Percentiles rank a stretch among this genome's conserved stretches.
phyloP scores from a whole-genome alignment of 2,888 invertebrate genomes.

The Amphiduros pacificus region DNA sequence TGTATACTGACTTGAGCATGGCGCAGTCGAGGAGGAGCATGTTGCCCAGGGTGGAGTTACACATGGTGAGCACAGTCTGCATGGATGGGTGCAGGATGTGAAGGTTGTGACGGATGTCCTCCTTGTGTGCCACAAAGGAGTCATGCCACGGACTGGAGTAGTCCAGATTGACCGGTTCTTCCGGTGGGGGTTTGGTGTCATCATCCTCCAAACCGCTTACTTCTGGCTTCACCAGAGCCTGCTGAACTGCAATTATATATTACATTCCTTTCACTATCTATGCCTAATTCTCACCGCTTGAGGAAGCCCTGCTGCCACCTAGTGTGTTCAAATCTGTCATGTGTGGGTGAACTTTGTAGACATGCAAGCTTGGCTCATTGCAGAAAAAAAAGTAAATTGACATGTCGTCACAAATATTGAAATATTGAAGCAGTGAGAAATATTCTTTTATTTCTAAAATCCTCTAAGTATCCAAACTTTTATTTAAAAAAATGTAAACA shows the following conservation, averaged over 20 bases:
- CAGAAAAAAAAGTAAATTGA: no score
- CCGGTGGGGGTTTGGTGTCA: constrained; percentile 49
- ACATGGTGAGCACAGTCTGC: constrained; percentile 54
- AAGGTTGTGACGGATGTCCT: constrained; percentile 48
- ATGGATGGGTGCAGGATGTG: constrained; percentile 58
- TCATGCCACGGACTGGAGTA: constrained; percentile 59
- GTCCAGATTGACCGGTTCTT: constrained; percentile 56
- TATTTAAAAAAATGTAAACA: no score
- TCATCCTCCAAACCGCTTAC: constrained; percentile 56
- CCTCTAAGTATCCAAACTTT: no score
- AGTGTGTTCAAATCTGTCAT: no score
- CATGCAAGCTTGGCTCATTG: no score
- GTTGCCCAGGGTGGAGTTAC: constrained; percentile 52
- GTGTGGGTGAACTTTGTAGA: no score
- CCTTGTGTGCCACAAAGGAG: constrained; percentile 40
- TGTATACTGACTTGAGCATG: constrained; percentile 51
- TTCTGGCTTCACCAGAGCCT: constrained; percentile 54
- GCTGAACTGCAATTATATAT: constrained; percentile 58
- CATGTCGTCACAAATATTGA: no score
- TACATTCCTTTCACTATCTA: no score
- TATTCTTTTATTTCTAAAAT: no score
- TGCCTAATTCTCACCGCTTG: no score
- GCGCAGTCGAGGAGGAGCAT: constrained; percentile 54
- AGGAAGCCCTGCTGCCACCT: no score
- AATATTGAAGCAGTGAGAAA: no score